Base-by-base conservation (phyloP, 2,113 vertebrate genomes). In the Pachypanchax playfairii region DNA sequence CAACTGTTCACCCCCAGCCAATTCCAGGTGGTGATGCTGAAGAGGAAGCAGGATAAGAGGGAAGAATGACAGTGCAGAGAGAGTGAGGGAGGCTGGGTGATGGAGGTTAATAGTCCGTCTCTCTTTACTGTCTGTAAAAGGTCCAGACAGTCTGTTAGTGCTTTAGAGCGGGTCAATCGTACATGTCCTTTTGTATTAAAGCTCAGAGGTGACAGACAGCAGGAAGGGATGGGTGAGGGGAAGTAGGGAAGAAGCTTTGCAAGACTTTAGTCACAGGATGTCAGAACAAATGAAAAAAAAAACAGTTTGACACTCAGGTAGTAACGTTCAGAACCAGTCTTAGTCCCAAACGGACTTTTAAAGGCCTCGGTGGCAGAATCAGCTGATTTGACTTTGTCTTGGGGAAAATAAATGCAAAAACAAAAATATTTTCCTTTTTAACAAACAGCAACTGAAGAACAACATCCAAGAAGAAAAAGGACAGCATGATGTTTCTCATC, bases 21-120 rank as follows among this genome's bases (percentile, higher is more conserved):
- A 71, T 84, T 79, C 69, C 79, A 75, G 69, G 65, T 75, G 73
- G 70, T 64, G 79, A 79, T 64, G 65, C 42, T 3, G 43, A 44
- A 69, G 52, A 4, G 18, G 49, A 51, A 25, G 49, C 46, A 28
- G 59, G 11, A 50, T 25, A 22, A 5, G 24, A 18, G 41, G 55
- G 42, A 75, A 50, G 77, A 48, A 55, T 78, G 84, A 78, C 73
- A 75, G 82, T 24, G 50, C 28, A 28, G 43, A 6, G 52, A 65
- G 46, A 58, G 69, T 21, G 59, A 65, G 61, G 24, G 57, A 66
- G 76, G 69, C 35, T 22, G 56, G 80, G 81, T 72, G 80, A 79
- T 75, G 81, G 81, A 83, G 88, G 86, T 89, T 89, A 89, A 88
- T 87, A 85, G 86, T 80, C 70, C 53, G 66, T 83, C 81, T 81